These are phyloP conservation scores for Bruchidius siliquastri DNA, from an alignment of 2,888 invertebrate genomes.

Conservation along the genomic window DNA sequence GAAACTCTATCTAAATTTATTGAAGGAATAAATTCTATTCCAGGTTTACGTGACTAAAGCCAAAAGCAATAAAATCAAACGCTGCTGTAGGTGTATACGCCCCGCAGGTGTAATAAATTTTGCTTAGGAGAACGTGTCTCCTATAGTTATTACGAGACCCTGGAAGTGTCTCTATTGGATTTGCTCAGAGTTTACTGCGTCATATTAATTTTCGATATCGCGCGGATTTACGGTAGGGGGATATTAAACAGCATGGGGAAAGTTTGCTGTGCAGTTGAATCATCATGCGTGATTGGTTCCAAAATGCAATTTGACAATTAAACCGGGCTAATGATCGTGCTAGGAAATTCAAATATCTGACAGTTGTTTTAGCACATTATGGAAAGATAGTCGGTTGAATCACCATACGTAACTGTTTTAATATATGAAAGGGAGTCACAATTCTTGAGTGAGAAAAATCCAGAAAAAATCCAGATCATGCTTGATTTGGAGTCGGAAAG, in stretches of 20 bases:
- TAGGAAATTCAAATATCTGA: no score
- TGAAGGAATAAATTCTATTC: neutral
- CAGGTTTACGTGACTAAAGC: neutral
- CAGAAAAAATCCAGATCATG: no score
- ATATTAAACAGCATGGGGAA: neutral
- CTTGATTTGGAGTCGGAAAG: no score
- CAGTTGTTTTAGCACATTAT: no score
- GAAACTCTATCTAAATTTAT: neutral
- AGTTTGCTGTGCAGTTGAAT: neutral
- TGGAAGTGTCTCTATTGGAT: neutral
- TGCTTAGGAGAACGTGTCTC: neutral
- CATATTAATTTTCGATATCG: neutral
- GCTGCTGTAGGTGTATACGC: neutral
- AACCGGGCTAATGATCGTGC: no score
- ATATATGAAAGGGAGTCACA: no score
- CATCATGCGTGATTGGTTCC: no score
- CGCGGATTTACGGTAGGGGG: neutral
- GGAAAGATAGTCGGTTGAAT: no score
- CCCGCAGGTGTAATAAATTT: neutral
- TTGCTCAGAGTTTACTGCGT: neutral
- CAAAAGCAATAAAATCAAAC: neutral
- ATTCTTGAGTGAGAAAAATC: no score
- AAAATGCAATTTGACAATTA: no score
- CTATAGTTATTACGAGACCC: neutral
- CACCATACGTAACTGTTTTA: no score